phyloP scores from a whole-genome alignment of 2,888 invertebrate genomes.

The Crocallis elinguaria region DNA sequence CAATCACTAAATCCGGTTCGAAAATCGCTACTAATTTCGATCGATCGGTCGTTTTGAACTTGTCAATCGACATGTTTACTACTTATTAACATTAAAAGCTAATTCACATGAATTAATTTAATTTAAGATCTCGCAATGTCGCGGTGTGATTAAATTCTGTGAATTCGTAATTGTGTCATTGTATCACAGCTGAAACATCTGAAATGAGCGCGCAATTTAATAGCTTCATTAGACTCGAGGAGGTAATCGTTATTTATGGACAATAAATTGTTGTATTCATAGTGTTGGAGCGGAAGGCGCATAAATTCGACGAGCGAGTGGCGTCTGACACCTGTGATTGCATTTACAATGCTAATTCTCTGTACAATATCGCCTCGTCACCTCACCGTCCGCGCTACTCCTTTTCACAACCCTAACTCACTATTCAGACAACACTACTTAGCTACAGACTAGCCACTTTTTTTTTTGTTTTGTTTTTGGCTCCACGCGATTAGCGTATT shows the following conservation, averaged over 20 bases:
- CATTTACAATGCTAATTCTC: slow-evolving; percentile 84
- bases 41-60: slow-evolving; percentile 58
- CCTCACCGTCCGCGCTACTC: slow-evolving; percentile 53
- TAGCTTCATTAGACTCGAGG: slow-evolving; percentile 63
- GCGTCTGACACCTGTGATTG: slow-evolving; percentile 83
- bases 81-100: slow-evolving; percentile 15
- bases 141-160: slow-evolving; percentile 39
- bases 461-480: slow-evolving; percentile 20
- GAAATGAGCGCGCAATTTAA: slow-evolving; percentile 56
- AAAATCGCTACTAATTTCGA: slow-evolving; percentile 53
- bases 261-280: slow-evolving; percentile 78
- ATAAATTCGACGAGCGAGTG: slow-evolving; percentile 80
- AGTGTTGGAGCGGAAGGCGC: slow-evolving; percentile 74
- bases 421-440: slow-evolving; percentile 31
- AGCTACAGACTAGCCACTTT: slow-evolving; percentile 12
- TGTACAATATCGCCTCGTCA: slow-evolving; percentile 73
- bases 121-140: not conserved
- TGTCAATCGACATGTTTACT: slow-evolving; percentile 52
- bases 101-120: not conserved
- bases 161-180: slow-evolving; percentile 28
- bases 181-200: slow-evolving; percentile 39
- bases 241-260: slow-evolving; percentile 75
- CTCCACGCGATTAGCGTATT: too few species aligned
- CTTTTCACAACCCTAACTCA: slow-evolving; percentile 50
- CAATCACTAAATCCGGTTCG: slow-evolving; percentile 64